Conservation (phyloP, 2,888 invertebrate genomes). For the Pristionchus japonicus region DNA sequence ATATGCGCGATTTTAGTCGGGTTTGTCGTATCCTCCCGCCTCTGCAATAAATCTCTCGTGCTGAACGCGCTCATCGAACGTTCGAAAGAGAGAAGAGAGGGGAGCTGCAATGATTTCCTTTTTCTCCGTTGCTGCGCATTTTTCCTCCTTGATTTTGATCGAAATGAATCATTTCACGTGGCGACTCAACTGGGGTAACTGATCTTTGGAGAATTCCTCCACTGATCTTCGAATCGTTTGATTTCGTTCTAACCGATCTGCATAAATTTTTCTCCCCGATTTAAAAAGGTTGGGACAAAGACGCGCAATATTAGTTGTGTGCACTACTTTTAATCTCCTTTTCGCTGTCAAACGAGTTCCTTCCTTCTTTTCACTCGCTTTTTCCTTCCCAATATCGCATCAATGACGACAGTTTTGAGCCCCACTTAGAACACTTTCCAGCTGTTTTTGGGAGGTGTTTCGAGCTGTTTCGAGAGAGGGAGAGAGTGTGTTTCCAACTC, state of each 20-base stretch:
- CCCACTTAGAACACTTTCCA: conserved; percentile 23
- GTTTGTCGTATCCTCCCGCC: neutral
- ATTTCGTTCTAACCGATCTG: neutral
- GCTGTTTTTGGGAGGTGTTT: neutral
- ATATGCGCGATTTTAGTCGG: neutral
- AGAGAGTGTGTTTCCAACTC: neutral
- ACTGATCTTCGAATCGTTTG: conserved; percentile 26
- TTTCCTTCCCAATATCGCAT: neutral
- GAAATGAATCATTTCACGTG: conserved; percentile 28
- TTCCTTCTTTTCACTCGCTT: neutral
- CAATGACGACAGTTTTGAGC: conserved; percentile 14
- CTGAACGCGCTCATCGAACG: neutral
- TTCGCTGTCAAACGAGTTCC: conserved; percentile 31
- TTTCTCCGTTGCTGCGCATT: conserved; percentile 17
- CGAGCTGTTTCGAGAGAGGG: too few species aligned
- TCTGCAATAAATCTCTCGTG: neutral
- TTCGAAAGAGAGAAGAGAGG: neutral
- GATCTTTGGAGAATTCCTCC: neutral
- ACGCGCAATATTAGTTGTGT: neutral
- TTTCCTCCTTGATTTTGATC: neutral
- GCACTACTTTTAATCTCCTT: neutral
- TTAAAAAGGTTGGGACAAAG: conserved; percentile 4
- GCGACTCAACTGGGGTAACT: neutral
- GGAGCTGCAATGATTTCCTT: neutral
- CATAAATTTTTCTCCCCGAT: neutral